Evolutionary conservation across 2,113 vertebrate species (phyloP).

Genomic region (Theristicus caerulescens): DNA sequence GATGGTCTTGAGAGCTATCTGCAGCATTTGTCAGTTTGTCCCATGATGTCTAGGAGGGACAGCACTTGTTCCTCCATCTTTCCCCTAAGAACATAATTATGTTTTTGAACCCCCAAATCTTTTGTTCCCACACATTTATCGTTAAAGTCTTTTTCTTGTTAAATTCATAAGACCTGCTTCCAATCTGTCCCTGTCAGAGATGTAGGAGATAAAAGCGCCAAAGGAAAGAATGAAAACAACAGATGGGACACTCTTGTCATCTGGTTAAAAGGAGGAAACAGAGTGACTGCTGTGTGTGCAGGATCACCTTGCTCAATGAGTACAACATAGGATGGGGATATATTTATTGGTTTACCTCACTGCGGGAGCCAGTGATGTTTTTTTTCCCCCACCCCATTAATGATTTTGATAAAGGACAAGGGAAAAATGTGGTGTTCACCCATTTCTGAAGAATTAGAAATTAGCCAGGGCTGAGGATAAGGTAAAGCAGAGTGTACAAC

Average conservation of each 20-base stretch:
- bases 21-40: background rate
- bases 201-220: background rate
- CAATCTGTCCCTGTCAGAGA: background rate
- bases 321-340: background rate
- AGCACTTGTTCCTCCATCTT: background rate
- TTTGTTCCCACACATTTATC: background rate
- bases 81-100: background rate
- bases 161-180: background rate
- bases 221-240: background rate
- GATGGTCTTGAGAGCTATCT: background rate
- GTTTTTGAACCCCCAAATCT: background rate
- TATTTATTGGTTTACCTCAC: background rate
- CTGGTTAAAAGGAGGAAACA: background rate
- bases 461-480: background rate
- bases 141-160: background rate
- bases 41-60: background rate
- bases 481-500: background rate
- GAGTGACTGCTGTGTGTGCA: fast-evolving
- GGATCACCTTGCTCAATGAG: background rate
- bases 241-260: background rate
- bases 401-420: background rate
- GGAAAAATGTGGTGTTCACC: background rate
- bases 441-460: background rate
- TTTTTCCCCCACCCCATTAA: background rate
- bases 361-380: background rate